Conservation (phyloP, 1,140 invertebrate genomes). For the Belonocnema kinseyi region DNA sequence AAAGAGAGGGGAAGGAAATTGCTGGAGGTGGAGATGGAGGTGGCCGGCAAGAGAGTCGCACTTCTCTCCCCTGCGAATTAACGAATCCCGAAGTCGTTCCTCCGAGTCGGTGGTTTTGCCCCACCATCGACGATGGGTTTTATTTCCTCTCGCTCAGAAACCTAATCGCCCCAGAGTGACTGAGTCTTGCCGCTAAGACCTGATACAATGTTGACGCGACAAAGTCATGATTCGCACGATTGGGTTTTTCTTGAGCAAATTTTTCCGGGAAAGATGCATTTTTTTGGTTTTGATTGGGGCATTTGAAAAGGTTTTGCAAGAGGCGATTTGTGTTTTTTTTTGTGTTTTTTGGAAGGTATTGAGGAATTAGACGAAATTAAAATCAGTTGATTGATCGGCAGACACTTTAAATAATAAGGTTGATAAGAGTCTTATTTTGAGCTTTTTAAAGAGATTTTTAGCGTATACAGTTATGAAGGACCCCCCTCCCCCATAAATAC, state of each 20-base stretch:
- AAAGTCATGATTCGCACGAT: constrained; percentile 43
- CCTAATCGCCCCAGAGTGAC: constrained; percentile 48
- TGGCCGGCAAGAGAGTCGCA: constrained; percentile 41
- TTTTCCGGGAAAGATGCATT: neutral
- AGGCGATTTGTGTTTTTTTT: no score
- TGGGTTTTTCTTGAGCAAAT: constrained; percentile 7
- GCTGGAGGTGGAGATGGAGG: constrained; percentile 36
- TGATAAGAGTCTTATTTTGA: no score
- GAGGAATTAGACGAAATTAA: no score
- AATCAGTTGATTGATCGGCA: no score
- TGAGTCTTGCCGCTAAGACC: constrained; percentile 44
- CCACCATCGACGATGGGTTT: constrained; percentile 39
- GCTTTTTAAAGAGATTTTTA: no score
- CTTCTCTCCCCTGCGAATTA: constrained; percentile 57
- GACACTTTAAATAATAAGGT: no score
- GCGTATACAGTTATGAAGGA: no score
- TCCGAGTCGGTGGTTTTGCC: constrained; percentile 42
- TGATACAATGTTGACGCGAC: neutral
- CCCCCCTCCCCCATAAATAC: no score
- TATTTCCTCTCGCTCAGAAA: constrained; percentile 41
- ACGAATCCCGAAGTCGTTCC: constrained; percentile 55
- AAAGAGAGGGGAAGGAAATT: constrained; percentile 34
- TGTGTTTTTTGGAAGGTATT: no score
- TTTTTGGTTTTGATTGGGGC: no score
- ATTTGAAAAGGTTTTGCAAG: no score